Evolutionary conservation across 2,888 invertebrate genomes (phyloP), one percentile per base, ranked within the genome.

Genomic region (Artemia sinica): DNA sequence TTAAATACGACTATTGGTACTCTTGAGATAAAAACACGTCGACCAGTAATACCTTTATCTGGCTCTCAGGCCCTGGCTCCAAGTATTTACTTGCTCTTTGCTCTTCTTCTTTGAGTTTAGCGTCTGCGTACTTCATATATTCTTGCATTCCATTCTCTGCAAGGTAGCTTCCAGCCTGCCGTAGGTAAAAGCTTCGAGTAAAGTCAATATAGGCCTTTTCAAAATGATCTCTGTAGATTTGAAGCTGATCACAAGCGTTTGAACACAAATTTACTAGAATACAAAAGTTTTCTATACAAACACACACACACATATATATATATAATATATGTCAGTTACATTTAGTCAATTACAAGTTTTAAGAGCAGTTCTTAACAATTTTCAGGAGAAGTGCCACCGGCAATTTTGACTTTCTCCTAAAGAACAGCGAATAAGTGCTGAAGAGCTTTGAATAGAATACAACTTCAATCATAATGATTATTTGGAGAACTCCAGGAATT

Each of bases 101-200:
- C 79, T 96, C 95, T 77, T 98, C 98, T 77, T 98, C 98, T 65
- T 89, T 85, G 67, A 98, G 81, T 77, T 97, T 94, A 68, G 85
- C 82, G 77, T 97, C 96, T 8, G 97, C 97, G 80, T 95, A 98
- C 73, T 84, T 85, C 95, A 98, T 97, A 77, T 97, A 98, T 71
- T 88, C 88, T 76, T 94, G 90, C 0, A 98, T 96, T 66, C 98
- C 98, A 79, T 95, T 90, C 13, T 84, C 82, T 72, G 85, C 83
- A 71, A 97, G 82, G 76, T 94, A 91, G 76, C 94, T 90, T 65
- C 88, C 88, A 0, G 94, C 94, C 81, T 95, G 93, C 11, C 90
- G 81, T 75, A 78, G 78, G 79, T 98, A 98, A 79, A 96, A 98
- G 69, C 88, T 85, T 75, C 92, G 89, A 0, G 97, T 96, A 63